Evolutionary conservation across 2,797 vertebrate genomes (phyloP).

Genomic region (Sarcoramphus papa): DNA sequence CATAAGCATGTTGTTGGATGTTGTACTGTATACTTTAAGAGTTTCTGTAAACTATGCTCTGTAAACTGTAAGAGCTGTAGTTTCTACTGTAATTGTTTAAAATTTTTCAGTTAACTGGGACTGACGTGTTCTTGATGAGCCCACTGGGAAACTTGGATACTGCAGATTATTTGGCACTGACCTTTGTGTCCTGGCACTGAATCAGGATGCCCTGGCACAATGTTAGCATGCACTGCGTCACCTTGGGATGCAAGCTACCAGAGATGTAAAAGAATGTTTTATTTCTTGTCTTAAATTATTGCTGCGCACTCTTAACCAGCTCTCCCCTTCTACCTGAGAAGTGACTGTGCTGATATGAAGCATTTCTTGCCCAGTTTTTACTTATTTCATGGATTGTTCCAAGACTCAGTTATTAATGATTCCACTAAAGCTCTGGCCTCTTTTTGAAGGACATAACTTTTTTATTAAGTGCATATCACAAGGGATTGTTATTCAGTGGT

Average conservation of each 20-base stretch:
- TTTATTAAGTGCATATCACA: not conserved
- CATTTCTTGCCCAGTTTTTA: not conserved
- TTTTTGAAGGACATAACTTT: not conserved
- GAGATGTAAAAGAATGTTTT: not conserved
- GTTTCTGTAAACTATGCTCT: slow-evolving; percentile 20
- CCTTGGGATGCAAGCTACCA: not conserved
- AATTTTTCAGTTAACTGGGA: not conserved
- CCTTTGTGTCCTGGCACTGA: not conserved
- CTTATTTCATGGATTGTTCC: not conserved
- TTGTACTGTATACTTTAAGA: not conserved
- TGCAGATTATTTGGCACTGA: not conserved
- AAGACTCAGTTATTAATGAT: not conserved
- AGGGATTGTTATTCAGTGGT: not conserved
- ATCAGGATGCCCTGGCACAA: not conserved
- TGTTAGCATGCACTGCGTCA: not conserved
- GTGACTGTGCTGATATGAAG: not conserved
- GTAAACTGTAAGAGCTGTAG: not conserved
- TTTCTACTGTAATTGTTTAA: not conserved
- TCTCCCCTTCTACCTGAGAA: not conserved
- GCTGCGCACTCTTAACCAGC: not conserved
- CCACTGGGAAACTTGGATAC: not conserved
- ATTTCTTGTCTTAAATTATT: not conserved
- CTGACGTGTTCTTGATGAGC: not conserved
- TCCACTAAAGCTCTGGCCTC: not conserved
- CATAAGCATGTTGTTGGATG: not conserved